Conservation (phyloP, 2,113 vertebrate species). For the Caranx melampygus region DNA sequence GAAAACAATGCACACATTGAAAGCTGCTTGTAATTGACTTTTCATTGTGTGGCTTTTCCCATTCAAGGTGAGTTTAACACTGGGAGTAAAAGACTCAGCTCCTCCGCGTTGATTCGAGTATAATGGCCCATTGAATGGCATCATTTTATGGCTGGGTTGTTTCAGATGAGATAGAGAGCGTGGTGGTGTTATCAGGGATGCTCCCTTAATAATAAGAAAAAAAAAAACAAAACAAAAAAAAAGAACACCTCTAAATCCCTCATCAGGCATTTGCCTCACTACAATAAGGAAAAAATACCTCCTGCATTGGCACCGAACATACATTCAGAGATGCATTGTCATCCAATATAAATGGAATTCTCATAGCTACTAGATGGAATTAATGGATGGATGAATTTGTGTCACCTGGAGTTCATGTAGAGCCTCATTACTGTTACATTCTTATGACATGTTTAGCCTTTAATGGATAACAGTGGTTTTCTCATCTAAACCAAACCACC, state of each 20-base stretch:
- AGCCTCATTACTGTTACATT: neutral
- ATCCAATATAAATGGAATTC: constrained; percentile 1
- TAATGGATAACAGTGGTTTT: neutral
- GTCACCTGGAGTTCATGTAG: neutral
- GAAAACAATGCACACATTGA: neutral
- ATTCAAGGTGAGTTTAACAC: constrained; percentile 62
- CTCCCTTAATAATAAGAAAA: constrained; percentile 33
- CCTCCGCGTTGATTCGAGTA: constrained; percentile 72
- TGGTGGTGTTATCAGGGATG: constrained; percentile 46
- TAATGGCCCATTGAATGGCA: constrained; percentile 72
- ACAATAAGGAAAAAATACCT: neutral
- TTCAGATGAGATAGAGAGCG: constrained; percentile 69
- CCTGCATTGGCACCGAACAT: neutral
- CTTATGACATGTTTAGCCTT: neutral
- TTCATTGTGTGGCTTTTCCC: constrained; percentile 47
- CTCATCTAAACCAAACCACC: neutral
- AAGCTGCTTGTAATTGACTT: constrained; percentile 37
- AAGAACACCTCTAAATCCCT: constrained; percentile 32
- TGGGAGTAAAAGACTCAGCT: constrained; percentile 54
- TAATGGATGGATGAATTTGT: neutral
- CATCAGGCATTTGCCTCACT: constrained; percentile 23
- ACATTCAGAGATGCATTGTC: neutral
- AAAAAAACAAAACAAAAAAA: too few species aligned
- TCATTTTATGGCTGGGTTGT: constrained; percentile 78
- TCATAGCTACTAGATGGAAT: neutral